Percentiles rank a stretch among this genome's conserved stretches.
These are phyloP conservation scores for Engystomops pustulosus DNA, from an alignment of 2,113 vertebrate species.

Conservation along the genomic window DNA sequence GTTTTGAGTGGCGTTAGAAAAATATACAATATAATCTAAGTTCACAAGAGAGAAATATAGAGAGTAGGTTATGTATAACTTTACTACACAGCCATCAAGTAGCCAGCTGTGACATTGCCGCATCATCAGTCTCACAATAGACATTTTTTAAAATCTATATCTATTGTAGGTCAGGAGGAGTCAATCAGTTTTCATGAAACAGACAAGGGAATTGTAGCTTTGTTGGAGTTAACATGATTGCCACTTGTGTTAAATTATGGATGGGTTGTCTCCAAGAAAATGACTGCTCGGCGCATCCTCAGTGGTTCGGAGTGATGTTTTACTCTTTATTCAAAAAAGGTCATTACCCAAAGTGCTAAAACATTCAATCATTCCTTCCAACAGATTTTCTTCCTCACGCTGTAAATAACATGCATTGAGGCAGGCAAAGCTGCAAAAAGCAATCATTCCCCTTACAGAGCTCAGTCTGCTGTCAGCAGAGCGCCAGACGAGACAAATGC, in stretches of 20 bases:
- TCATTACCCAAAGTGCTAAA: slow-evolving; percentile 65
- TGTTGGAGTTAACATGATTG: slow-evolving; percentile 46
- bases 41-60: too few species aligned
- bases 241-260: slow-evolving; percentile 38
- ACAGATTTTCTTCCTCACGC: slow-evolving; percentile 35
- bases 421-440: slow-evolving; percentile 38
- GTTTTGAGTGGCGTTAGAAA: too few species aligned
- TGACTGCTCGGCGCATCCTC: neutral
- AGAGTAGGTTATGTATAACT: too few species aligned
- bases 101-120: neutral
- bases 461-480: slow-evolving; percentile 24
- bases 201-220: slow-evolving; percentile 50
- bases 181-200: slow-evolving; percentile 54
- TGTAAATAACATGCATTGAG: slow-evolving; percentile 35
- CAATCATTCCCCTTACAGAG: slow-evolving; percentile 28
- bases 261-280: slow-evolving; percentile 44
- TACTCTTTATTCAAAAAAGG: slow-evolving; percentile 63
- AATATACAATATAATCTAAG: neutral
- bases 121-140: neutral
- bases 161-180: slow-evolving; percentile 55
- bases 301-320: slow-evolving; percentile 63
- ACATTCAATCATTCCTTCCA: slow-evolving; percentile 38
- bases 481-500: slow-evolving; percentile 16
- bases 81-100: neutral
- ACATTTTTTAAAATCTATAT: slow-evolving; percentile 29